Conservation (phyloP, 2,888 invertebrate species). For the Isotomurus palustris region DNA sequence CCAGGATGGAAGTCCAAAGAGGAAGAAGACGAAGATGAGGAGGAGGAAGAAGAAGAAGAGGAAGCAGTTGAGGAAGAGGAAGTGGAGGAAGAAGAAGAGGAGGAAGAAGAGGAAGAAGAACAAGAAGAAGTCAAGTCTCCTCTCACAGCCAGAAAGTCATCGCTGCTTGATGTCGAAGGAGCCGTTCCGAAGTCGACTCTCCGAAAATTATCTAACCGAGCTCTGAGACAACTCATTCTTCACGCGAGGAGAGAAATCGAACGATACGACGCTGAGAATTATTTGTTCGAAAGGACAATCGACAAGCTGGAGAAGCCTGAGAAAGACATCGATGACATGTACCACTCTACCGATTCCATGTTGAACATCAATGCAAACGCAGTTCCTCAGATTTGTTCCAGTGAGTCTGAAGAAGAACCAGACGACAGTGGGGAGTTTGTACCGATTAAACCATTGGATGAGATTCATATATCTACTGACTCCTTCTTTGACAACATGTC, state of each 20-base stretch:
- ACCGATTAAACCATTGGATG: conserved; percentile 16
- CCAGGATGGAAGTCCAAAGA: neutral
- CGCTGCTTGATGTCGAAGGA: conserved; percentile 22
- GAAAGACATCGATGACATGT: conserved; percentile 15
- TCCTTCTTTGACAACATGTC: conserved; percentile 33
- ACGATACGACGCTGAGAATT: conserved; percentile 25
- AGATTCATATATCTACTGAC: conserved; percentile 24
- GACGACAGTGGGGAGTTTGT: conserved; percentile 22
- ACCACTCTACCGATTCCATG: conserved; percentile 1
- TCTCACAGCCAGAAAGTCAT: conserved; percentile 4
- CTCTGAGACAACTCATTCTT: conserved; percentile 15
- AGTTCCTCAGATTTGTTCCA: conserved; percentile 15
- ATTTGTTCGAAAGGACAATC: conserved; percentile 25
- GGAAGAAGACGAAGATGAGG: neutral
- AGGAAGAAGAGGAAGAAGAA: conserved; percentile 17
- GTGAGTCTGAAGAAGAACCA: conserved; percentile 21
- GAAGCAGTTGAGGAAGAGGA: conserved; percentile 9
- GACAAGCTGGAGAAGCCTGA: conserved; percentile 25
- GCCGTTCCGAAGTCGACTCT: conserved; percentile 23
- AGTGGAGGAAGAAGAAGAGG: conserved; percentile 11
- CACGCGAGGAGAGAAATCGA: conserved; percentile 26
- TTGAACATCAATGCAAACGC: conserved; percentile 14
- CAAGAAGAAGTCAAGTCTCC: conserved; percentile 2
- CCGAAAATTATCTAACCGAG: conserved; percentile 23
- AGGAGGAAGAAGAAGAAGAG: neutral